phyloP scores from a whole-genome alignment of 1,140 invertebrate genomes.

The Archivesica marissinica region DNA sequence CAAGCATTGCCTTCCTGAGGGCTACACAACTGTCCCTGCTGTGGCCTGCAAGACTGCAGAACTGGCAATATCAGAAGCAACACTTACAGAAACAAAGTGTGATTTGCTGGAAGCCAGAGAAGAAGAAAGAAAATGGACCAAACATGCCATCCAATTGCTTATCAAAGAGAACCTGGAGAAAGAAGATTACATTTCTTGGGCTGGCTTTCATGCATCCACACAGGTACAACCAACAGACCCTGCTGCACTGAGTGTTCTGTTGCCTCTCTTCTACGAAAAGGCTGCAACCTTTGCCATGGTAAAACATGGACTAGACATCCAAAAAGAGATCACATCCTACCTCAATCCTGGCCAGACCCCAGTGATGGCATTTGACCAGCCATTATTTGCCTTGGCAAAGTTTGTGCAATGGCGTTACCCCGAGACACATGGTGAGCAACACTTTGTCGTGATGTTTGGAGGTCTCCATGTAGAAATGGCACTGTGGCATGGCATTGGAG shows the following conservation, averaged over 20 bases:
- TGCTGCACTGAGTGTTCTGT: slow-evolving; percentile 27
- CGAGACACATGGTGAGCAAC: slow-evolving; percentile 70
- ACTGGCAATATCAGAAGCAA: no score
- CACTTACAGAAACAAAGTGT: no score
- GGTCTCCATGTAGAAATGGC: slow-evolving; percentile 64
- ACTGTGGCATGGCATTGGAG: slow-evolving; percentile 64
- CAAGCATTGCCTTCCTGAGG: no score
- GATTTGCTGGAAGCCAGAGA: no score
- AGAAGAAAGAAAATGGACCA: no score
- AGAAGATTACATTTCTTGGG: no score
- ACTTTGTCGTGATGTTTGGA: slow-evolving; percentile 64
- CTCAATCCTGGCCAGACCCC: slow-evolving; percentile 63
- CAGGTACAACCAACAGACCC: not conserved
- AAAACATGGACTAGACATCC: slow-evolving; percentile 55
- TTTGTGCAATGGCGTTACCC: slow-evolving; percentile 70
- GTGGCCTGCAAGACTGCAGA: no score
- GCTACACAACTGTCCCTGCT: no score
- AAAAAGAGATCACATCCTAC: slow-evolving; percentile 33
- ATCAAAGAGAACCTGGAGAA: no score
- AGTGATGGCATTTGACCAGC: slow-evolving; percentile 66
- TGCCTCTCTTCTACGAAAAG: slow-evolving; percentile 61
- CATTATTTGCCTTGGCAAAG: slow-evolving; percentile 67
- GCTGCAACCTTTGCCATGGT: slow-evolving; percentile 61
- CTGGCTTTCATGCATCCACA: slow-evolving; percentile 30
- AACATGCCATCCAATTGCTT: no score